phyloP scores from a whole-genome alignment of 2,888 invertebrate genomes.

The Andrena trimmerana region DNA sequence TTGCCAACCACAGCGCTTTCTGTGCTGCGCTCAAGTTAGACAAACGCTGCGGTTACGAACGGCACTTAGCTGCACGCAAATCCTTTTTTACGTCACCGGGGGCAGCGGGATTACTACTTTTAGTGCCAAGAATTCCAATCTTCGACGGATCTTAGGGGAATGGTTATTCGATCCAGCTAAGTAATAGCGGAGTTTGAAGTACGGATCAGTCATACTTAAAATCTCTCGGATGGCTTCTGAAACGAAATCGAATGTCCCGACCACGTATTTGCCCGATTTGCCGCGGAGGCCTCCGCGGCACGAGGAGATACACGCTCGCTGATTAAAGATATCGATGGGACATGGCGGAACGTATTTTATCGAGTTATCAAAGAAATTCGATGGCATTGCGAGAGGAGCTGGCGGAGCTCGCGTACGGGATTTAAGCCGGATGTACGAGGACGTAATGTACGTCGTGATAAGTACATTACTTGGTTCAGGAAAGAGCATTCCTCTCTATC shows the following conservation, averaged over 20 bases:
- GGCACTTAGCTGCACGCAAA: slow-evolving; percentile 46
- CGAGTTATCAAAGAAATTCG: slow-evolving; percentile 7
- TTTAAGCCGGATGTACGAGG: slow-evolving; percentile 17
- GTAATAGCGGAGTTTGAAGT: not conserved
- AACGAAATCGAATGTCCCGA: not conserved
- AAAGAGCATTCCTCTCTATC: slow-evolving; percentile 41
- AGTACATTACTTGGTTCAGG: slow-evolving; percentile 33
- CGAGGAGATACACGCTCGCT: not conserved
- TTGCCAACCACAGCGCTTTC: slow-evolving; percentile 67
- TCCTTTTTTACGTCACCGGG: slow-evolving; percentile 35
- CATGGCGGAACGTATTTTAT: slow-evolving; percentile 1
- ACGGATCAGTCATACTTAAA: not conserved
- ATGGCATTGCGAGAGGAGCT: not conserved
- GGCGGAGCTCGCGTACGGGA: not conserved
- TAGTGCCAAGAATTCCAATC: not conserved
- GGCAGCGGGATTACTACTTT: slow-evolving; percentile 15
- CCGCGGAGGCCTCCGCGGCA: not conserved
- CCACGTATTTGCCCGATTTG: not conserved
- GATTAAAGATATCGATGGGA: slow-evolving; percentile 12
- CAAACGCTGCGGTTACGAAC: slow-evolving; percentile 28
- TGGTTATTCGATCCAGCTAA: not conserved
- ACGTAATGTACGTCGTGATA: slow-evolving; percentile 37
- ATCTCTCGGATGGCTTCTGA: not conserved
- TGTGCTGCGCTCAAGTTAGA: slow-evolving; percentile 30
- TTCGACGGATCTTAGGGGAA: not conserved